A percentile compares a stretch with the other conserved stretches of the same genome.
Evolutionary conservation across 2,888 invertebrate genomes (phyloP).

Genomic region (Agriopis leucophaearia): DNA sequence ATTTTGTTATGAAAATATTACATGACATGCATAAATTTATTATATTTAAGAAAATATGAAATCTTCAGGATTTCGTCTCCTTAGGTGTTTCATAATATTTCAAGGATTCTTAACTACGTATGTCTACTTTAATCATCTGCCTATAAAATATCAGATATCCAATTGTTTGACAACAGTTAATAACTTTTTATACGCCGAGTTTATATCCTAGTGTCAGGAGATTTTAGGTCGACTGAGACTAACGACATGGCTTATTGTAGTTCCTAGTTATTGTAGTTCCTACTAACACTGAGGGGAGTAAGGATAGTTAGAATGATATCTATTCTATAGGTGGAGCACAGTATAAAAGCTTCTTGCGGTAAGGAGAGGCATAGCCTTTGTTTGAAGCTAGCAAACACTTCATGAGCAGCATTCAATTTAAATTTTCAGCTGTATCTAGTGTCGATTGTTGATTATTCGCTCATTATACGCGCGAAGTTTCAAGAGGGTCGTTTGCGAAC

Average conservation of each 20-base stretch:
- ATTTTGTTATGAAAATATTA: conserved; percentile 34
- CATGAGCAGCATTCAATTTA: neutral
- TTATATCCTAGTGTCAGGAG: no score
- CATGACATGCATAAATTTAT: conserved; percentile 28
- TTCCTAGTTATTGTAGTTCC: no score
- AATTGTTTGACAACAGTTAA: no score
- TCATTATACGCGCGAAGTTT: no score
- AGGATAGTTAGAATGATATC: no score
- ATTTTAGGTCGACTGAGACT: no score
- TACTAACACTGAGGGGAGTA: no score
- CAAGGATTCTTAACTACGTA: neutral
- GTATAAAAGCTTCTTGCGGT: neutral
- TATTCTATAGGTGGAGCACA: neutral
- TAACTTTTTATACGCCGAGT: no score
- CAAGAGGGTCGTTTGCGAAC: no score
- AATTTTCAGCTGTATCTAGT: neutral
- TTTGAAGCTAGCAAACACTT: neutral
- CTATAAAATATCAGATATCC: no score
- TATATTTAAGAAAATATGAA: conserved; percentile 23
- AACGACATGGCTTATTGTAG: no score
- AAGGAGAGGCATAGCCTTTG: neutral
- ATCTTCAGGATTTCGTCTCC: conserved; percentile 5
- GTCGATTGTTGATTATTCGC: neutral
- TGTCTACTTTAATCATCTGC: no score
- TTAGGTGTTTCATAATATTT: neutral